A percentile compares a stretch with the other conserved stretches of the same genome.
Evolutionary conservation across 2,888 invertebrate species (phyloP).

Genomic region (Sabatieria punctata): DNA sequence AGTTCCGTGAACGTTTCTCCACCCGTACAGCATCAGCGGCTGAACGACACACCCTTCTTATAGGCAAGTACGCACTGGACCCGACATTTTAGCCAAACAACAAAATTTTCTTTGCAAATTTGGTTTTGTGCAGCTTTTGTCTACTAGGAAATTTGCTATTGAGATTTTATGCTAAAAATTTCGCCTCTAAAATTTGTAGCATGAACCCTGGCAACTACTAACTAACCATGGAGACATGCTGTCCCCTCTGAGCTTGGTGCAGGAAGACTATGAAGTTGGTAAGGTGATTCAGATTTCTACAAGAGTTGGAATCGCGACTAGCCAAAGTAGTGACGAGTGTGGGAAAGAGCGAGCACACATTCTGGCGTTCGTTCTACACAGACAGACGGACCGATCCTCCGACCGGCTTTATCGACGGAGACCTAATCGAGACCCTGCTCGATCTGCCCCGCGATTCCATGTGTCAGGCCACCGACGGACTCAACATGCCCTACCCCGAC

Average conservation of each 20-base stretch:
- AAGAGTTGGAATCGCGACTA: slow-evolving; percentile 48
- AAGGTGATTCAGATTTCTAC: slow-evolving; percentile 16
- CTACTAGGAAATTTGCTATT: not conserved
- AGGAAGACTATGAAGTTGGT: no score
- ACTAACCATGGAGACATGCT: no score
- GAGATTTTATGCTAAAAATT: not conserved
- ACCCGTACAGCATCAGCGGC: not conserved
- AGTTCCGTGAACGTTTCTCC: no score
- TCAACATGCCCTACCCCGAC: slow-evolving; percentile 38
- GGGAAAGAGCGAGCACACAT: slow-evolving; percentile 73
- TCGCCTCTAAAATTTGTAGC: not conserved
- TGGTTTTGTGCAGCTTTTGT: no score
- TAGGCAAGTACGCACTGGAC: not conserved
- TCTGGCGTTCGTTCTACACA: slow-evolving; percentile 43
- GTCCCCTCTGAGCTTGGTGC: no score
- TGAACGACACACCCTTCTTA: not conserved
- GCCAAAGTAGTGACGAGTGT: slow-evolving; percentile 77
- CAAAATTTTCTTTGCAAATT: not conserved
- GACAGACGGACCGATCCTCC: slow-evolving; percentile 72
- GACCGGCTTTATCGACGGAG: slow-evolving; percentile 91
- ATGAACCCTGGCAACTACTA: no score
- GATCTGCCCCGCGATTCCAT: slow-evolving; percentile 76
- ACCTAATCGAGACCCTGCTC: slow-evolving; percentile 85
- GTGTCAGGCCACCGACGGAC: slow-evolving; percentile 47
- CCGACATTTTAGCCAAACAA: not conserved